Conservation (phyloP, 2,797 vertebrate genomes). For the Apodemus agrarius region DNA sequence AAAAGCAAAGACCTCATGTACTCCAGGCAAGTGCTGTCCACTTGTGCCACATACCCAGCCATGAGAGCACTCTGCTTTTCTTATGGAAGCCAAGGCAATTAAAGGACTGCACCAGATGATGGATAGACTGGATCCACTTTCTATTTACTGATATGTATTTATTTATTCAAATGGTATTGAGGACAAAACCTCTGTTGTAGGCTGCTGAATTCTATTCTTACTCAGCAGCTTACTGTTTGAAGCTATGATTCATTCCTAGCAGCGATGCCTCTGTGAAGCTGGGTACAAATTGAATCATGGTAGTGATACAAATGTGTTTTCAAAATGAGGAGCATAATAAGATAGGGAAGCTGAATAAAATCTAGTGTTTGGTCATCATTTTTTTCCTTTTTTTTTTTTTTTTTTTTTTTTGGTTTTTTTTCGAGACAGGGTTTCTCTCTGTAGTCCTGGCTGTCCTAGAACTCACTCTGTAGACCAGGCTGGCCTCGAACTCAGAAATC, state of each 20-base stretch:
- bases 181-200: neutral
- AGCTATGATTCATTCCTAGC: slow-evolving; percentile 23
- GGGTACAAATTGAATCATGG: neutral
- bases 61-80: neutral
- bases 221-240: neutral
- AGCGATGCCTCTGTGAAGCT: neutral
- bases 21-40: neutral
- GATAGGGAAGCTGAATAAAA: neutral
- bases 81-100: neutral
- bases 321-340: neutral
- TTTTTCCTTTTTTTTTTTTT: too few relatives aligned
- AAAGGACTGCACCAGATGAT: neutral
- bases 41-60: neutral
- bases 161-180: neutral
- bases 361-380: slow-evolving; percentile 19
- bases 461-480: too few relatives aligned
- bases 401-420: too few relatives aligned
- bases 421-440: too few relatives aligned
- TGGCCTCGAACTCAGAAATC: too few relatives aligned
- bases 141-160: slow-evolving; percentile 26
- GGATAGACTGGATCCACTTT: neutral
- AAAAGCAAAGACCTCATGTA: neutral
- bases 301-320: neutral
- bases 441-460: too few relatives aligned
- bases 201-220: slow-evolving; percentile 33